Evolutionary conservation across 2,113 vertebrate genomes (phyloP).

Genomic region (Dipodomys spectabilis): DNA sequence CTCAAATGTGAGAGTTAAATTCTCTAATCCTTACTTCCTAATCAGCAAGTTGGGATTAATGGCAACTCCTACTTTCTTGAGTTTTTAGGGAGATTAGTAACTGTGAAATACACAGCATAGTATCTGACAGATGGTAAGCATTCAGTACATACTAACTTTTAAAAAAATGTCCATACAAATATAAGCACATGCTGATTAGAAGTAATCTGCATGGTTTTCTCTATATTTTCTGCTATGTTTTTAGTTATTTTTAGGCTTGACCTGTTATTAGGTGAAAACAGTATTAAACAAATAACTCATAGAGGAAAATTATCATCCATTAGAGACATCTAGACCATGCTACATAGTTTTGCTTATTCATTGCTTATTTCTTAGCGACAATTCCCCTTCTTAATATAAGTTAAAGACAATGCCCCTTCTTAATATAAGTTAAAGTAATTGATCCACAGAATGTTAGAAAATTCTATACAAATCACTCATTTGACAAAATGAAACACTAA

Average conservation of each 20-base stretch:
- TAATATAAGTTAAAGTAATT: conserved; percentile 4
- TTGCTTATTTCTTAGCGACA: background rate
- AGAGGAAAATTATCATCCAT: conserved; percentile 8
- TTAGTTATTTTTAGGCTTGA: conserved; percentile 17
- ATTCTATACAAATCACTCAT: background rate
- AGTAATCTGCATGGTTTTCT: background rate
- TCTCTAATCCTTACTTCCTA: conserved; percentile 26
- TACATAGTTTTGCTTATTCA: background rate
- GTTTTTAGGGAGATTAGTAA: conserved; percentile 22
- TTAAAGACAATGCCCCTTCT: background rate
- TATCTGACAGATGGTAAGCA: background rate
- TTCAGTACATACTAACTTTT: background rate
- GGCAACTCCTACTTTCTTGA: background rate
- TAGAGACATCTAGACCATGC: background rate
- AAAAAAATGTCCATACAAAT: background rate
- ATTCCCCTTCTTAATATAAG: too few species aligned
- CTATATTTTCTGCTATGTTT: background rate
- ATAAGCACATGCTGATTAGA: background rate
- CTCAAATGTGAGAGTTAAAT: background rate
- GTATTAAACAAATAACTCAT: conserved; percentile 64
- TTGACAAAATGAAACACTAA: background rate
- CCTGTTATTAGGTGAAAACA: background rate
- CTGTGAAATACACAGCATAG: background rate
- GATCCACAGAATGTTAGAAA: background rate
- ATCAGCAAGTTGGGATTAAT: conserved; percentile 28